Conservation (phyloP, 37 sponge, comb jelly and placozoan species). For the Mnemiopsis leidyi region DNA sequence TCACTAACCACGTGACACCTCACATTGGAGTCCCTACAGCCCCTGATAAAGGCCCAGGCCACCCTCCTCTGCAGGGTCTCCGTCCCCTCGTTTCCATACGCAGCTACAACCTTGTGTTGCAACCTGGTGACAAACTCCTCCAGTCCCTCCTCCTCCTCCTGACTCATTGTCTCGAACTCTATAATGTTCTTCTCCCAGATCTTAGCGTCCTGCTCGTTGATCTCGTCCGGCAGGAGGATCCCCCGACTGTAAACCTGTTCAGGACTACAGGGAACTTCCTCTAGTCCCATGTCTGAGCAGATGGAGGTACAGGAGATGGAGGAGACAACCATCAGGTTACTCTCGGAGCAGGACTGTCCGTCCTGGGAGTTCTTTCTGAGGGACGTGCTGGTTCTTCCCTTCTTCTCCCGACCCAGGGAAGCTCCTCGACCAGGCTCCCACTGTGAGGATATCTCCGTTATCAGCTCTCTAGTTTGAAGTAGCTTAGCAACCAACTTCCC, state of each 20-base stretch:
- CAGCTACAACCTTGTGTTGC: conserved; percentile 56
- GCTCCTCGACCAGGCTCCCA: not conserved
- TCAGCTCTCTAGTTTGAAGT: not conserved
- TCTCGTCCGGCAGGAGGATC: not conserved
- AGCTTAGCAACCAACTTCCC: conserved; percentile 27
- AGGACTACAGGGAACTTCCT: not conserved
- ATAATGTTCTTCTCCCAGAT: conserved; percentile 51
- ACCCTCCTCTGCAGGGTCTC: conserved; percentile 61
- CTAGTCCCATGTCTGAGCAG: not conserved
- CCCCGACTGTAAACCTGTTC: not conserved
- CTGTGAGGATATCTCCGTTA: not conserved
- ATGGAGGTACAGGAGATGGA: not conserved
- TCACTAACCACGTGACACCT: conserved; percentile 19
- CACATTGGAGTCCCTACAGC: not conserved
- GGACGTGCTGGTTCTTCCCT: not conserved
- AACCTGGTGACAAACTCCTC: conserved; percentile 18
- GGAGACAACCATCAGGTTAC: not conserved
- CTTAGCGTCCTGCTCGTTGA: conserved; percentile 13
- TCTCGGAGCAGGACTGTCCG: not conserved
- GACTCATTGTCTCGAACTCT: conserved; percentile 47
- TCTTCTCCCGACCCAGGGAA: not conserved
- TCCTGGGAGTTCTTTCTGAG: not conserved
- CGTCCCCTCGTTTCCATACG: not conserved
- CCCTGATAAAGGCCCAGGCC: conserved; percentile 61
- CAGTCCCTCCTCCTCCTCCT: conserved; percentile 47